These are phyloP conservation scores for Morone saxatilis DNA, from an alignment of 2,113 vertebrate species.

Conservation along the genomic window DNA sequence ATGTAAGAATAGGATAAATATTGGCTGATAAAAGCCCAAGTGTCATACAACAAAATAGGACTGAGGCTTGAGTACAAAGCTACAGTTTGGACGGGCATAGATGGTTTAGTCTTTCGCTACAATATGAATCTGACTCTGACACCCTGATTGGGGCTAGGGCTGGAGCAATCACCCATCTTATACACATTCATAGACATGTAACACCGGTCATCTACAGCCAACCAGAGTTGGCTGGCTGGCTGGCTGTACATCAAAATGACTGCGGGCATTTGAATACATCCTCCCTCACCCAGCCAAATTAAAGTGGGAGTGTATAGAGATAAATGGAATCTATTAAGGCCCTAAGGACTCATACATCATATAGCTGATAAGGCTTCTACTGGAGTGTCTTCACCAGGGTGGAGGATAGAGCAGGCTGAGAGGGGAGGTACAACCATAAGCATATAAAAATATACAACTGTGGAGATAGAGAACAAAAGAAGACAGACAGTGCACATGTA, in stretches of 20 bases:
- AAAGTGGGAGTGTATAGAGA: slow-evolving; percentile 80
- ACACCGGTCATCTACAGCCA: slow-evolving; percentile 13
- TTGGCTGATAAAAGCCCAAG: neutral
- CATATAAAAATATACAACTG: slow-evolving; percentile 35
- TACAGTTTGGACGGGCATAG: neutral
- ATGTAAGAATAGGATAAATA: slow-evolving; percentile 18
- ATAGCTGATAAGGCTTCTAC: slow-evolving; percentile 78
- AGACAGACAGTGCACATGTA: slow-evolving; percentile 38
- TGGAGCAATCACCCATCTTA: slow-evolving; percentile 35
- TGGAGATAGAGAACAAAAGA: slow-evolving; percentile 48
- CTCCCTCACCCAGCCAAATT: slow-evolving; percentile 77
- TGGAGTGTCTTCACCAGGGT: slow-evolving; percentile 57
- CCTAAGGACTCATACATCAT: slow-evolving; percentile 83
- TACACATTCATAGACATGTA: neutral
- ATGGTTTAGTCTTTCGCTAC: neutral
- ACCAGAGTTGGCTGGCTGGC: slow-evolving; percentile 46
- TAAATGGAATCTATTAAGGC: slow-evolving; percentile 84
- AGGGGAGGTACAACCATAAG: slow-evolving; percentile 31
- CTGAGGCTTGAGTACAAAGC: neutral
- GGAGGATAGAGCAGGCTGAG: slow-evolving; percentile 45
- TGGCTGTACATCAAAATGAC: slow-evolving; percentile 81
- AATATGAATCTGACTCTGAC: slow-evolving; percentile 42
- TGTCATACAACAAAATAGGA: slow-evolving; percentile 26
- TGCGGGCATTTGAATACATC: slow-evolving; percentile 79
- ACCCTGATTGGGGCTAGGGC: slow-evolving; percentile 18